These are phyloP conservation scores for Dysidea cf. avara DNA, from an alignment of 37 sponge, comb jelly and placozoan species.

Conservation along the genomic window DNA sequence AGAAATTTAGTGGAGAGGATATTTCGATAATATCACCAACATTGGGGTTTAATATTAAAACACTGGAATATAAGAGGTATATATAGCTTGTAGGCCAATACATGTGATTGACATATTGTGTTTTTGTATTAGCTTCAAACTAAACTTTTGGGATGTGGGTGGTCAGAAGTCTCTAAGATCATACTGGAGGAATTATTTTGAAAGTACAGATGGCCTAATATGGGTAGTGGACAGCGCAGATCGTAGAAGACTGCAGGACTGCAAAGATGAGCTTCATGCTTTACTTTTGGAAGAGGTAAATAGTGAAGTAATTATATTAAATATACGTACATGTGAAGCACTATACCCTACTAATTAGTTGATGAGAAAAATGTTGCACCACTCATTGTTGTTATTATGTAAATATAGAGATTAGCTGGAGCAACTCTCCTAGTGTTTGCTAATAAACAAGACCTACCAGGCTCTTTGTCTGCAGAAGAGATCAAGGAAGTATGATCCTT, in stretches of 20 bases:
- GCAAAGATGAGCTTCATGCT: conserved; percentile 67
- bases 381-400: neutral
- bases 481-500: conserved; percentile 61
- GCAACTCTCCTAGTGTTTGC: conserved; percentile 99
- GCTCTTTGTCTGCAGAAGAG: conserved; percentile 87
- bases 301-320: too few relatives aligned
- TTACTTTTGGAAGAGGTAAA: conserved; percentile 80
- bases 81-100: too few relatives aligned
- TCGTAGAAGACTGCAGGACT: conserved; percentile 82
- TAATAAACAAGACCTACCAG: conserved; percentile 98
- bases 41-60: conserved; percentile 98
- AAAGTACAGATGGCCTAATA: conserved; percentile 94
- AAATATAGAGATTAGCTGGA: conserved; percentile 83
- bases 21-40: conserved; percentile 94
- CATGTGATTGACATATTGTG: too few relatives aligned
- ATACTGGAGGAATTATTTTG: conserved; percentile 99
- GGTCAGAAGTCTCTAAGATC: conserved; percentile 97
- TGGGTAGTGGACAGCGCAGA: conserved; percentile 99
- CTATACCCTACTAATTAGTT: too few relatives aligned
- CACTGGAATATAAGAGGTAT: conserved; percentile 93
- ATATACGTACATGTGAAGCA: too few relatives aligned
- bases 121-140: conserved; percentile 89
- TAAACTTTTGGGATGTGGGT: conserved; percentile 99
- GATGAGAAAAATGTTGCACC: neutral
- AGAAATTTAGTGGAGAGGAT: conserved; percentile 97